Evolutionary conservation across 2,797 vertebrate species (phyloP).

Genomic region (Meriones psammophilus): DNA sequence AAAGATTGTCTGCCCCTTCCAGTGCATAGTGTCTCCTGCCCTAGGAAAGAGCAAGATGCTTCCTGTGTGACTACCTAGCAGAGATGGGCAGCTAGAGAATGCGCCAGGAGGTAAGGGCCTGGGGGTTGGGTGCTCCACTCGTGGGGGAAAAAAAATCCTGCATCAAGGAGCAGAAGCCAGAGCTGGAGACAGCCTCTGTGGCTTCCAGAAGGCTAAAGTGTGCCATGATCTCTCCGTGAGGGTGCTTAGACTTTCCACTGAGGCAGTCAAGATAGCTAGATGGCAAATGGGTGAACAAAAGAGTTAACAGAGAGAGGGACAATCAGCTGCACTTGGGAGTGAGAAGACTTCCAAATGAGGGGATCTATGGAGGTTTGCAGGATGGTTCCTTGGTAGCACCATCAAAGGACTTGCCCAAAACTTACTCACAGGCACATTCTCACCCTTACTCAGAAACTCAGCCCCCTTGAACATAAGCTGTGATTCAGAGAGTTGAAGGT

Average conservation of each 20-base stretch:
- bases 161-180: neutral
- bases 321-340: neutral
- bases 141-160: fast-evolving
- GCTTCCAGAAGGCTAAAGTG: neutral
- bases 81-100: neutral
- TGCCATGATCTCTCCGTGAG: neutral
- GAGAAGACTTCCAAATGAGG: neutral
- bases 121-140: neutral
- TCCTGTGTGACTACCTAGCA: neutral
- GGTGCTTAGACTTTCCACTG: neutral
- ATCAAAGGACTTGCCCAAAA: neutral
- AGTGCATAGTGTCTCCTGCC: fast-evolving
- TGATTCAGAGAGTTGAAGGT: neutral
- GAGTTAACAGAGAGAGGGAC: neutral
- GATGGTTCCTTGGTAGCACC: neutral
- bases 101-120: neutral
- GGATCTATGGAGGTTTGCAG: fast-evolving
- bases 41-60: neutral
- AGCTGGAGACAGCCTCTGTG: neutral
- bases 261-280: neutral
- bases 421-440: neutral
- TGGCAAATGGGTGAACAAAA: fast-evolving
- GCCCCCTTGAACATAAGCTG: neutral
- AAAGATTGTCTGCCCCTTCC: neutral
- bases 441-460: fast-evolving